Percentiles rank a stretch among this genome's conserved stretches.
phyloP scores from a whole-genome alignment of 2,888 invertebrate genomes.

The Pyrocoelia pectoralis region DNA sequence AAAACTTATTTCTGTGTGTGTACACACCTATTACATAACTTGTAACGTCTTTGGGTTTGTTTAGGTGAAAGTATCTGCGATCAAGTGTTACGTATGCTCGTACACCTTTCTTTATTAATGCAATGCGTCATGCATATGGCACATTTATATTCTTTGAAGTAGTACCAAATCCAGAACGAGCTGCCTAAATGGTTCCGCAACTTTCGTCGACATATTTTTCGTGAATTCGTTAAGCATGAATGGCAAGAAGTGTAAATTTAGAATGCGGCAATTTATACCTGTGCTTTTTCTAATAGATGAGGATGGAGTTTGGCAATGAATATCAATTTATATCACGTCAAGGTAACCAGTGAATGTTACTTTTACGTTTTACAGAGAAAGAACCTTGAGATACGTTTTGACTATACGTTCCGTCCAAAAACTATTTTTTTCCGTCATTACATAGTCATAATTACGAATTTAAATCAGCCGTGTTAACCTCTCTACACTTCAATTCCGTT shows the following conservation, averaged over 20 bases:
- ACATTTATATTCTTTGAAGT: slow-evolving; percentile 25
- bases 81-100: slow-evolving; percentile 33
- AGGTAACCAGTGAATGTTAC: slow-evolving; percentile 38
- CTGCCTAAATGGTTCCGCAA: slow-evolving; percentile 22
- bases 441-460: not conserved
- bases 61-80: slow-evolving; percentile 53
- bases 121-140: slow-evolving; percentile 28
- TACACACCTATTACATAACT: slow-evolving; percentile 51
- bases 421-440: slow-evolving; percentile 16
- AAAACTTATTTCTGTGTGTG: slow-evolving; percentile 34
- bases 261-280: slow-evolving; percentile 16
- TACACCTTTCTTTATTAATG: slow-evolving; percentile 36
- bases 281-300: slow-evolving; percentile 8
- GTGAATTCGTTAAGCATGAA: slow-evolving; percentile 13
- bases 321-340: slow-evolving; percentile 34
- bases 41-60: slow-evolving; percentile 55
- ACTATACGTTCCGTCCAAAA: slow-evolving; percentile 23
- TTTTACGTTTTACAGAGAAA: slow-evolving; percentile 36
- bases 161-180: slow-evolving; percentile 18
- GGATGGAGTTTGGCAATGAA: slow-evolving; percentile 28
- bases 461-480: not conserved
- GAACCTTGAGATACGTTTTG: slow-evolving; percentile 35
- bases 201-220: slow-evolving; percentile 19
- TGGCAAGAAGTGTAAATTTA: slow-evolving; percentile 18
- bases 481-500: not conserved